These are phyloP conservation scores for Lumbricus terrestris DNA, from an alignment of 2,888 invertebrate species.

Conservation along the genomic window DNA sequence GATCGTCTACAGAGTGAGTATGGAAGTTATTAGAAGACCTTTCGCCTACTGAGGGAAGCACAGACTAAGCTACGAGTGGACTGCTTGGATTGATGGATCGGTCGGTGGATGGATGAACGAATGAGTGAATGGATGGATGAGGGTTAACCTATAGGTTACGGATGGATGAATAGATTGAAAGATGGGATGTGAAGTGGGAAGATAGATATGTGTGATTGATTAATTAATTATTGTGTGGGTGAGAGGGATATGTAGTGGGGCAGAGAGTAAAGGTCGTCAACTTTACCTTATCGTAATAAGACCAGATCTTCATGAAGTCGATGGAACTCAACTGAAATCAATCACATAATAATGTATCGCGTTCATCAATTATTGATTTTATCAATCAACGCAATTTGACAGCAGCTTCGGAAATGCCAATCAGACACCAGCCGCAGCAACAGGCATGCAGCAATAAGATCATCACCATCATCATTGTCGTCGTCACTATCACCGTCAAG, in stretches of 20 bases:
- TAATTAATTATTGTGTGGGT: background rate
- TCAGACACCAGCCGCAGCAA: background rate
- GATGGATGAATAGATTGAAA: background rate
- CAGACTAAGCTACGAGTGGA: background rate
- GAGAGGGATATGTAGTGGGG: no score
- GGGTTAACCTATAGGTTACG: no score
- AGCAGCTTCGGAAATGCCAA: background rate
- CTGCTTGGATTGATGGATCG: background rate
- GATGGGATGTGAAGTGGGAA: background rate
- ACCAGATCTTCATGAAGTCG: slow-evolving; percentile 18
- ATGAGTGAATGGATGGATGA: background rate
- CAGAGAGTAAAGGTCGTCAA: no score
- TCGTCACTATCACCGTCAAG: slow-evolving; percentile 25
- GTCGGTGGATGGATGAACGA: background rate
- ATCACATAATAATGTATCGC: no score
- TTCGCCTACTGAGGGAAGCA: background rate
- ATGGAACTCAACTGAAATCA: background rate
- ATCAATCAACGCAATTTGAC: background rate
- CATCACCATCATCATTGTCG: slow-evolving; percentile 21
- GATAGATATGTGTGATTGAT: background rate
- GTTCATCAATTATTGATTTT: background rate
- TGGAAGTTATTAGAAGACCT: no score
- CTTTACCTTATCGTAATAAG: slow-evolving; percentile 7
- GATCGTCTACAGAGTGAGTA: background rate
- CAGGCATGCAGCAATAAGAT: background rate